Conservation (phyloP, 2,113 vertebrate genomes). For the Myotis davidii region DNA sequence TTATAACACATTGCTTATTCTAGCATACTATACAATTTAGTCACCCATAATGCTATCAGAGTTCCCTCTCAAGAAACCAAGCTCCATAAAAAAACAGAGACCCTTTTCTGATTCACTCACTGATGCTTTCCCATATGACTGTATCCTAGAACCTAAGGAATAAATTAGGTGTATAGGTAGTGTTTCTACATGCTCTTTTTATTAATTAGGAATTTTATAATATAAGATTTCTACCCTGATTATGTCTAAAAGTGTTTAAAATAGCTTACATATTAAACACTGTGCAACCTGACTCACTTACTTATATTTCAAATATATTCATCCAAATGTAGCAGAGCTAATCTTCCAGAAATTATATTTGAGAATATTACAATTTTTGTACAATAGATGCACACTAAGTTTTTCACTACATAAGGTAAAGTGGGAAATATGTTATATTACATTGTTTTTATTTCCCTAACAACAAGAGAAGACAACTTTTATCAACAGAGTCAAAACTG, state of each 20-base stretch:
- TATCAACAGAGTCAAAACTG: slow-evolving; percentile 35
- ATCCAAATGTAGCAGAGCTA: not conserved
- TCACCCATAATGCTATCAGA: not conserved
- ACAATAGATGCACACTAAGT: not conserved
- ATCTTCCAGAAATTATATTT: not conserved
- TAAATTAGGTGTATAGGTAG: not conserved
- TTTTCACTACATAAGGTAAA: not conserved
- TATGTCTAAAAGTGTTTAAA: not conserved
- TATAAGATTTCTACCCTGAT: not conserved
- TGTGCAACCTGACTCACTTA: not conserved
- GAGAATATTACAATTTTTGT: slow-evolving; percentile 11
- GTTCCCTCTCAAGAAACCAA: not conserved
- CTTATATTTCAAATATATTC: slow-evolving; percentile 24
- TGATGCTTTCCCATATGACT: not conserved
- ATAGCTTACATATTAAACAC: not conserved
- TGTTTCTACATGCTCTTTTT: not conserved
- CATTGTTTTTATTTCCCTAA: slow-evolving; percentile 15
- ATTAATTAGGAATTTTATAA: not conserved
- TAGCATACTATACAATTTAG: not conserved
- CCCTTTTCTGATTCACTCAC: not conserved
- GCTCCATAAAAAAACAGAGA: fast-evolving
- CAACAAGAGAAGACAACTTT: slow-evolving; percentile 42
- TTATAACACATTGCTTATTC: not conserved
- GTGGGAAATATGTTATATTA: not conserved
- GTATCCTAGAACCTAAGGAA: not conserved